Conservation (phyloP, 2,888 invertebrate genomes). For the Papilio gigon region DNA sequence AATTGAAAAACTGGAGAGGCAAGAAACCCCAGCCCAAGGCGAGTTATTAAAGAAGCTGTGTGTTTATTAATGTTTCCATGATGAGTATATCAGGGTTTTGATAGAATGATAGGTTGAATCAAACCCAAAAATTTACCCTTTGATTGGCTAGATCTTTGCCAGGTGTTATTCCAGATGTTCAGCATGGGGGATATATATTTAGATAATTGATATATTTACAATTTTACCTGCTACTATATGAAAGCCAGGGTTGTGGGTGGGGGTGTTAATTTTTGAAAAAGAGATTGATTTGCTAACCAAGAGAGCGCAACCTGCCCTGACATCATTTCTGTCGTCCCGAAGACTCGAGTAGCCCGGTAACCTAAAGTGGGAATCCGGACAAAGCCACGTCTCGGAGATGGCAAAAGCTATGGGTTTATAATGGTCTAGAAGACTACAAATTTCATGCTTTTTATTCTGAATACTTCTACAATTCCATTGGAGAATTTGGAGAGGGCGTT, state of each 20-base stretch:
- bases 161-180: background rate
- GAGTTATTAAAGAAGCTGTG: background rate
- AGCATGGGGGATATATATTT: background rate
- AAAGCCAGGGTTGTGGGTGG: no score
- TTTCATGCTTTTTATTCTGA: constrained; percentile 13
- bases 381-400: constrained; percentile 6
- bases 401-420: constrained; percentile 42
- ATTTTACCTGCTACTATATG: no score
- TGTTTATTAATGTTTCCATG: background rate
- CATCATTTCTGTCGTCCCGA: no score
- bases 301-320: no score
- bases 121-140: background rate
- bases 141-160: background rate
- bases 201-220: no score
- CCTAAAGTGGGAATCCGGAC: no score
- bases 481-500: background rate
- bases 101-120: background rate
- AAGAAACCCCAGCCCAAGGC: background rate
- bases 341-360: no score
- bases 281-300: no score
- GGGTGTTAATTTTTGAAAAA: no score
- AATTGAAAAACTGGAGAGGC: background rate
- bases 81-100: background rate
- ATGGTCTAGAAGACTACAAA: background rate
- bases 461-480: constrained; percentile 13